Evolutionary conservation across 2,113 vertebrate species (phyloP).

Genomic region (Ictalurus punctatus): DNA sequence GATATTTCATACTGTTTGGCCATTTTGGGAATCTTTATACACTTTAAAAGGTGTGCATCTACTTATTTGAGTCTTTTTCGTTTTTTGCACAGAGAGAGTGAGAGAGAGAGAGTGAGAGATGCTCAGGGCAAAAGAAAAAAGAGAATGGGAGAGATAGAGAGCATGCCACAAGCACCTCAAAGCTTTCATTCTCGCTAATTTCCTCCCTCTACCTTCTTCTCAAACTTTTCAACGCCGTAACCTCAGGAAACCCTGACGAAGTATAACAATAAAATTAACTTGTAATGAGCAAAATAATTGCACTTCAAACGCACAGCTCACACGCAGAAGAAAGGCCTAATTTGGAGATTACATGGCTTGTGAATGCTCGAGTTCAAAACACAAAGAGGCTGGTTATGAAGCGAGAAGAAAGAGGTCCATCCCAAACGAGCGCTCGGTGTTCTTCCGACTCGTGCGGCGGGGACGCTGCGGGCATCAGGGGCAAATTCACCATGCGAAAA

Average conservation of each 20-base stretch:
- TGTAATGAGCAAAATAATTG: constrained; percentile 83
- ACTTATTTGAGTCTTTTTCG: background rate
- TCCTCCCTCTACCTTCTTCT: constrained; percentile 64
- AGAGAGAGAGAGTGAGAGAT: background rate
- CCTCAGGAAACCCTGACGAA: constrained; percentile 78
- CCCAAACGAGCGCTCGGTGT: constrained; percentile 72
- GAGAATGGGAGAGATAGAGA: constrained; percentile 51
- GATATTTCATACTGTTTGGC: background rate
- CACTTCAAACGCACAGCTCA: constrained; percentile 73
- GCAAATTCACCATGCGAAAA: constrained; percentile 78
- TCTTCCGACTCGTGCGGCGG: constrained; percentile 80
- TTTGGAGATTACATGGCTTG: constrained; percentile 80
- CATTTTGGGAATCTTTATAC: background rate
- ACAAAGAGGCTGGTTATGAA: constrained; percentile 77
- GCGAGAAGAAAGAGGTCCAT: constrained; percentile 70
- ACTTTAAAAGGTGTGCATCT: background rate
- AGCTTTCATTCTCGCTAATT: constrained; percentile 59
- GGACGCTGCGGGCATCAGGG: constrained; percentile 73
- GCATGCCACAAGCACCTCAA: constrained; percentile 46
- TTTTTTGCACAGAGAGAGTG: constrained; percentile 48
- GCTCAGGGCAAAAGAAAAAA: constrained; percentile 44
- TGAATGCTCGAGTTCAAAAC: constrained; percentile 78
- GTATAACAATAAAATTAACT: constrained; percentile 83
- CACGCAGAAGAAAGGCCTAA: constrained; percentile 71
- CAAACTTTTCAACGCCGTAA: constrained; percentile 77